phyloP scores from a whole-genome alignment of 2,113 vertebrate species.

The Prietella phreatophila region DNA sequence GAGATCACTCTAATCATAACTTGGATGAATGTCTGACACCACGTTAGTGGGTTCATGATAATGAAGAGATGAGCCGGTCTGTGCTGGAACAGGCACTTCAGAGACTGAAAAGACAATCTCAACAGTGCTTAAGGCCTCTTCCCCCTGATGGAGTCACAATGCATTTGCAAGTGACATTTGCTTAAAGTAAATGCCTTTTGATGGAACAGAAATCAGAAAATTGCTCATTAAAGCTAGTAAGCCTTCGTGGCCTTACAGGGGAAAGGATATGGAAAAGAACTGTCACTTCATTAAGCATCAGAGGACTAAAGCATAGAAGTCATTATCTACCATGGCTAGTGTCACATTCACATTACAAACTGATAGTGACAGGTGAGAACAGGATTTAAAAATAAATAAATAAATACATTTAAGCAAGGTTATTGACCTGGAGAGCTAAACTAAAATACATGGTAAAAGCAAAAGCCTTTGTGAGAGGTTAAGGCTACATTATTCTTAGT shows the following conservation, averaged over 20 bases:
- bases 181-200: conserved; percentile 60
- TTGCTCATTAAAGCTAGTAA: conserved; percentile 64
- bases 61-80: conserved; percentile 51
- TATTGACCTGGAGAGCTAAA: conserved; percentile 2
- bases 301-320: conserved; percentile 35
- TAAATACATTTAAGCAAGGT: conserved; percentile 18
- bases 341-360: conserved; percentile 31
- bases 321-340: conserved; percentile 33
- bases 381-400: background rate
- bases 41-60: conserved; percentile 47
- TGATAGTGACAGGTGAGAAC: conserved; percentile 33
- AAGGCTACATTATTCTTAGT: conserved; percentile 8
- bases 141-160: conserved; percentile 63
- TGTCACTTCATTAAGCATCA: conserved; percentile 58
- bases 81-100: conserved; percentile 48
- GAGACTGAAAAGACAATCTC: conserved; percentile 48
- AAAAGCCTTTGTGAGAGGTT: background rate
- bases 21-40: conserved; percentile 48
- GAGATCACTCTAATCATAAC: conserved; percentile 53
- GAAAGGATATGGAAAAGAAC: conserved; percentile 61
- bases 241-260: conserved; percentile 49
- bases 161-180: conserved; percentile 65
- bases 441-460: conserved; percentile 29
- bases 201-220: conserved; percentile 67
- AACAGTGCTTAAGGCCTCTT: conserved; percentile 56